Evolutionary conservation across 1,140 invertebrate genomes (phyloP).

Genomic region (Choristoneura fumiferana): DNA sequence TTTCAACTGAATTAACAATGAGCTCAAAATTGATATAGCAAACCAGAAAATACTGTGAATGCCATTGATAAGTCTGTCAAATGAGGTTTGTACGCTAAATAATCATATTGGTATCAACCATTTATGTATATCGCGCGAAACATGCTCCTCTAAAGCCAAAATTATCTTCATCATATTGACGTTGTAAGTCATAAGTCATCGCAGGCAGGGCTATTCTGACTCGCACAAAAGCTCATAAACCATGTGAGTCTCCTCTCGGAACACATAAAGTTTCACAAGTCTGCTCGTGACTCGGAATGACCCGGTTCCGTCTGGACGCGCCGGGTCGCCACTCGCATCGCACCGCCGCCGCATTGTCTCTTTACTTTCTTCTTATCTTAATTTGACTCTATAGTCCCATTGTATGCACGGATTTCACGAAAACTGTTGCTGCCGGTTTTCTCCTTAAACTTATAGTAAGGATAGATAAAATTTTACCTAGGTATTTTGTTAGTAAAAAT

Average conservation of each 20-base stretch:
- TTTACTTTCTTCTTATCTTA: conserved; percentile 49
- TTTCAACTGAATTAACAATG: too few species aligned
- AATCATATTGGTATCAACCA: too few species aligned
- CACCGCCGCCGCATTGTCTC: conserved; percentile 37
- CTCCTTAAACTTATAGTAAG: too few species aligned
- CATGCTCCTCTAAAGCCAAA: too few species aligned
- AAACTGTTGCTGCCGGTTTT: background rate
- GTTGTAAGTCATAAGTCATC: background rate
- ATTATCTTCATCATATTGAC: too few species aligned
- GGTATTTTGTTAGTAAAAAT: too few species aligned
- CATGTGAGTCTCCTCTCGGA: background rate
- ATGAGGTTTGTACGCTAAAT: too few species aligned
- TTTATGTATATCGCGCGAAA: too few species aligned
- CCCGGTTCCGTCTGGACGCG: conserved; percentile 37
- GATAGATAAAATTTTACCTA: too few species aligned
- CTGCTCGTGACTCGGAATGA: conserved; percentile 29
- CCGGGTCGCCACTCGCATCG: conserved; percentile 21
- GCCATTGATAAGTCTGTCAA: too few species aligned
- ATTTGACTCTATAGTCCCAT: conserved; percentile 33
- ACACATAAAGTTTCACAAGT: background rate
- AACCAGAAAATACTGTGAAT: too few species aligned
- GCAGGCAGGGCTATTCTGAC: background rate
- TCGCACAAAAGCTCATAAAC: background rate
- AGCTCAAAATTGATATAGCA: too few species aligned
- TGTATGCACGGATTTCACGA: conserved; percentile 29